Base-by-base conservation (phyloP, 2,888 invertebrate species). In the Dichetophora obliterata region DNA sequence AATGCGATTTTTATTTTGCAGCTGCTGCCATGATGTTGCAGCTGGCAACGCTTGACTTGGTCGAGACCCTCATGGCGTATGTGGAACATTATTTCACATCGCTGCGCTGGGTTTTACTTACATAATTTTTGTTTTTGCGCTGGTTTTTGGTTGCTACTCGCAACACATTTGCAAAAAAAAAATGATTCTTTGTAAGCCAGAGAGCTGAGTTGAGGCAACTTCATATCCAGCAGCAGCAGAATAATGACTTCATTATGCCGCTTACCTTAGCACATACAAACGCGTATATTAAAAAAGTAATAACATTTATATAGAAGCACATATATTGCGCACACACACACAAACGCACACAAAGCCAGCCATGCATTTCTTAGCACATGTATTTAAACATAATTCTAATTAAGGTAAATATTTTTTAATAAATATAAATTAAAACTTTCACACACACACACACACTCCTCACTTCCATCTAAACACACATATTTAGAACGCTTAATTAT, bases 361-460 rank as follows among this genome's bases (percentile, higher is more conserved):
- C 11, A 19, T 2, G 43, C 37, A 43, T 19, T 9, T 4, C 37
- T 37, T 1, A 11, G 59, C 9, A 22, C 19, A 34, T 19, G 3
- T 11, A 66, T 43, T 37, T 48, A 43, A 66, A 81, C 78, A 81
- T 80, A 79, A 82, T 83, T 84, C 84, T 84, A 83, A 84, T 84
- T 82, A 84, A 84, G 78, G 82, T 83, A 84, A 84, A 84, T 82
- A 83, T 83, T 83, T 83, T 81, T 76, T 72, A 76, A 71, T 27
- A 27, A n/a, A 59, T 43, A 66, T 57, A 78, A 76, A 78, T 78
- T 78, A 78, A 78, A 78, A 75, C 75, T 75, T 66, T 63, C 72
- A 68, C 48, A 69, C 69, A 52, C 63, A 54, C 71, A 37, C 59
- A 70, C 31, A 8, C 34, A 70, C n/a, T 37, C 24, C 14, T 16